phyloP scores from a whole-genome alignment of 2,797 vertebrate species.

The Typhlichthys eigenmanni region DNA sequence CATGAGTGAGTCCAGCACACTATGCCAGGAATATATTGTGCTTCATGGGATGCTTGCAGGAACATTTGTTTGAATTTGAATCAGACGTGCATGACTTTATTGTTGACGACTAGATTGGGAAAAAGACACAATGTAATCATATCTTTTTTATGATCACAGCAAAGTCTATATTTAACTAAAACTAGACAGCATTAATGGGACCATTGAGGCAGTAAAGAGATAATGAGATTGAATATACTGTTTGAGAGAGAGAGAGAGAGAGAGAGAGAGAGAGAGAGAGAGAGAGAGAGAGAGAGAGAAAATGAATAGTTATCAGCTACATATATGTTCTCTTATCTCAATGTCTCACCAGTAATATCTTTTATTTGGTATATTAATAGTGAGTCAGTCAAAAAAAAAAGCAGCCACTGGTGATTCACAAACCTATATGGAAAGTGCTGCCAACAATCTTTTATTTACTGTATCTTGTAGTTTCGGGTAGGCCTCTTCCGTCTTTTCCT shows the following conservation, averaged over 20 bases:
- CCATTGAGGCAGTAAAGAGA: no score
- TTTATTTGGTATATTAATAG: slow-evolving; percentile 33
- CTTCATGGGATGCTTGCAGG: no score
- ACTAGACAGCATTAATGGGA: background rate
- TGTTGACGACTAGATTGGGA: no score
- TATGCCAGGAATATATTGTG: no score
- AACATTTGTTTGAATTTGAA: no score
- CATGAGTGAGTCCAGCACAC: no score
- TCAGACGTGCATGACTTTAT: no score
- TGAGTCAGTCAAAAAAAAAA: slow-evolving; percentile 38
- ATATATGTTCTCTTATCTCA: slow-evolving; percentile 15
- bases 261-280: background rate
- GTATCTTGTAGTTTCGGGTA: slow-evolving; percentile 43
- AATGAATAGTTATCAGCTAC: slow-evolving; percentile 7
- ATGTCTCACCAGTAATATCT: slow-evolving; percentile 18
- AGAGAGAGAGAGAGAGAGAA: background rate
- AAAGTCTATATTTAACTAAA: background rate
- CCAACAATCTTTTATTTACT: slow-evolving; percentile 29
- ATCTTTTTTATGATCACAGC: no score
- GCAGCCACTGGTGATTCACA: slow-evolving; percentile 14
- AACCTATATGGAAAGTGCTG: slow-evolving; percentile 22
- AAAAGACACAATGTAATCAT: no score
- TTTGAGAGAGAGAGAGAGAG: background rate
- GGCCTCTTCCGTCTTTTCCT: background rate
- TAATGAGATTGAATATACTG: background rate